These are phyloP conservation scores for Diplodus sargus DNA, from an alignment of 2,797 vertebrate genomes.

Conservation along the genomic window DNA sequence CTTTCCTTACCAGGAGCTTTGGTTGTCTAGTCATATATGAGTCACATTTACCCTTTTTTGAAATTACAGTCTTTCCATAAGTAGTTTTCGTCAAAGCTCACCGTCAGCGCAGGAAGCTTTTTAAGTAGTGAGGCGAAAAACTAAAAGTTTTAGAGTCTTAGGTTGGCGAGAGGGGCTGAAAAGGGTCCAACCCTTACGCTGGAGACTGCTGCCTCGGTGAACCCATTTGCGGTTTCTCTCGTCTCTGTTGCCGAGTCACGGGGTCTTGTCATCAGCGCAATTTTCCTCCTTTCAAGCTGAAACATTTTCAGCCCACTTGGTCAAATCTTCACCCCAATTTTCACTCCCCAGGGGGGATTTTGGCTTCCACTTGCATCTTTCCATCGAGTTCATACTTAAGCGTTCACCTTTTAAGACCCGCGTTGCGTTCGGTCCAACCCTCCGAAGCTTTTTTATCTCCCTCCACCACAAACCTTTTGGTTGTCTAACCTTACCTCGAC, in stretches of 20 bases:
- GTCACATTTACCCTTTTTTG: too few relatives aligned
- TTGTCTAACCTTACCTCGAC: background rate
- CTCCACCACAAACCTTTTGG: background rate
- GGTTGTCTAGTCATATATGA: too few relatives aligned
- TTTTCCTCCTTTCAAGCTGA: background rate
- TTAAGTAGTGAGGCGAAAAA: background rate
- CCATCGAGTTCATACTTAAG: background rate
- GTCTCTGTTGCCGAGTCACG: background rate
- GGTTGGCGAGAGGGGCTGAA: background rate
- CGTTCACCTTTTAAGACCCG: background rate
- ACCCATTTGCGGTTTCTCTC: background rate
- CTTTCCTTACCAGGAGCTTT: too few relatives aligned
- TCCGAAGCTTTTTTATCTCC: background rate
- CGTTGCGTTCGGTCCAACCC: background rate
- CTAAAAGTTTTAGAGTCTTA: background rate
- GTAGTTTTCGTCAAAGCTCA: too few relatives aligned
- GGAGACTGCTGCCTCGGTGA: background rate
- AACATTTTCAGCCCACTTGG: background rate
- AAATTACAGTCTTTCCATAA: too few relatives aligned
- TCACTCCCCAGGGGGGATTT: background rate
- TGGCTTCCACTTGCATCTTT: conserved; percentile 2
- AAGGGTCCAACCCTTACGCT: background rate
- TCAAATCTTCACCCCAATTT: conserved; percentile 5
- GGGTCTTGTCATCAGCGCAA: background rate
- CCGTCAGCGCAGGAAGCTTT: background rate